Base-by-base conservation (phyloP, 2,113 vertebrate genomes). In the Mirounga angustirostris region DNA sequence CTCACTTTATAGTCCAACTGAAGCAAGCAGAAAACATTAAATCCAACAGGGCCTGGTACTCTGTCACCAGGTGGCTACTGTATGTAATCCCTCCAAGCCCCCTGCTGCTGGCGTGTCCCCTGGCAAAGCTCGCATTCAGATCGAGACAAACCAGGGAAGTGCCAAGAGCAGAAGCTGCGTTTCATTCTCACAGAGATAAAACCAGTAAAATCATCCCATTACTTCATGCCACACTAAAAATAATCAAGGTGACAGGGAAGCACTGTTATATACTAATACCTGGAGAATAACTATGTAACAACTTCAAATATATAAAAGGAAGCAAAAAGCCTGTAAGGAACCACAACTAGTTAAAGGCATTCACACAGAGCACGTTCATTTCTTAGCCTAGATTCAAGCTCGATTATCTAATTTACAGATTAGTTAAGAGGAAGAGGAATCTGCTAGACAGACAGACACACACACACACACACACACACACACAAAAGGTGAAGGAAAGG, bases 41-140 rank as follows among this genome's bases (percentile, higher is more conserved):
- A 14, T 30, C 54, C 22, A 43, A 56, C 7, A 59, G 19, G 85
- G 19, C 1, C 24, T 22, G 19, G 24, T 0, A 6, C 1, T 19
- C 36, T 26, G 36, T 67, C 36, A 59, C 61, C 33, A 54, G 0
- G 10, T 0, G 18, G 82, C 22, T 46, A 56, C 4, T 16, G 61
- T 9, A 59, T 59, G 63, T 33, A 69, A 80, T 40, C 73, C 46
- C 81, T 79, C 40, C 8, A 24, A 43, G 56, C 33, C 36, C 36
- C 33, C 28, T 2, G 63, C 14, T 2, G 0, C 11, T 19, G 54
- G 30, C 24, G 24, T 0, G 10, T 43, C 54, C 13, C 4, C 5
- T 4, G 52, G 40, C 54, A 83, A 82, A 90, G 15, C 81, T 5
- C 19, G 36, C 81, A 54, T 22, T 16, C 83, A 67, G 21, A 61